phyloP scores from a whole-genome alignment of 2,797 vertebrate species.

The Lithobates pipiens region DNA sequence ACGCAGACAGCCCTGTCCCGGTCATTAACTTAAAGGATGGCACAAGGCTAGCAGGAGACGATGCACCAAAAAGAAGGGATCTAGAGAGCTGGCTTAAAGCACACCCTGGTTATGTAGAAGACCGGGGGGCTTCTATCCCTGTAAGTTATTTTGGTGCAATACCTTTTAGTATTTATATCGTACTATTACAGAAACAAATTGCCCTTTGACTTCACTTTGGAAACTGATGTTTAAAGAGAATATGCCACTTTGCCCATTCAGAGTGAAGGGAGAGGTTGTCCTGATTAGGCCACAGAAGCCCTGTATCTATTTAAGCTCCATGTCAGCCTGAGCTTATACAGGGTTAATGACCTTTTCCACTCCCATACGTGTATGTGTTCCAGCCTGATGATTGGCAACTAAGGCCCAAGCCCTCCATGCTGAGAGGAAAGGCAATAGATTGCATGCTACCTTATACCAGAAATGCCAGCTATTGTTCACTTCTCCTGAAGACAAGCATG shows the following conservation, averaged over 20 bases:
- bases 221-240: no score
- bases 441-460: neutral
- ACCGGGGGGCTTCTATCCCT: constrained; percentile 93
- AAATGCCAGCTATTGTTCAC: neutral
- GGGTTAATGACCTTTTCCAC: neutral
- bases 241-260: no score
- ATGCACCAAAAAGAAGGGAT: constrained; percentile 92
- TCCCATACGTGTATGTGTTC: no score
- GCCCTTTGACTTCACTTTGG: neutral
- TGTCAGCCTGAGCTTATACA: neutral
- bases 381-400: no score
- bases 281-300: neutral
- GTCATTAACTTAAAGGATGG: constrained; percentile 98
- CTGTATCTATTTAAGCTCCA: neutral
- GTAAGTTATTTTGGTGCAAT: constrained; percentile 75
- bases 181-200: neutral
- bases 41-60: constrained; percentile 94
- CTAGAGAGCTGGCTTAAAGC: constrained; percentile 94
- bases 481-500: neutral
- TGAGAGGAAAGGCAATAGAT: neutral
- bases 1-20: constrained; percentile 89
- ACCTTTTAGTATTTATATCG: neutral
- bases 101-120: constrained; percentile 95
- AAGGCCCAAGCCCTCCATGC: no score
- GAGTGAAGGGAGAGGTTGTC: no score